Evolutionary conservation across 2,113 vertebrate species (phyloP).

Genomic region (Hemibagrus wyckioides): DNA sequence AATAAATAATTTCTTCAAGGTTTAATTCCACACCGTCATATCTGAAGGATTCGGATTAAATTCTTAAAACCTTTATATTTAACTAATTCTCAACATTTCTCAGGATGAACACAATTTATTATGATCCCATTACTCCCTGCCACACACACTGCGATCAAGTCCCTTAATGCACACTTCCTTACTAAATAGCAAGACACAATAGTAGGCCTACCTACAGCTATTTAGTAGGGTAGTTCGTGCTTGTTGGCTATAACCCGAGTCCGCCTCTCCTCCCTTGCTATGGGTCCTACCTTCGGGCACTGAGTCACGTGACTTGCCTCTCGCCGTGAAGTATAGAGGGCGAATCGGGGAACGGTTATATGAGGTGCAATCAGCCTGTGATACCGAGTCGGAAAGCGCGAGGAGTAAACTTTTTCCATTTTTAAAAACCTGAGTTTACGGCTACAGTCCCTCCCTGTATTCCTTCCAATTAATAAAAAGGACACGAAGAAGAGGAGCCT

Average conservation of each 20-base stretch:
- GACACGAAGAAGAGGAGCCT: slow-evolving; percentile 1
- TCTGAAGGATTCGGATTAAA: background rate
- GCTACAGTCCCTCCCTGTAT: background rate
- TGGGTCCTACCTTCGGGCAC: slow-evolving; percentile 66
- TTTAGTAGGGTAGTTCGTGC: background rate
- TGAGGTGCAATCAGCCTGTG: slow-evolving; percentile 71
- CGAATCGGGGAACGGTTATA: slow-evolving; percentile 67
- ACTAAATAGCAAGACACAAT: background rate
- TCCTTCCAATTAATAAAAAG: background rate
- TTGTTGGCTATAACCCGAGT: slow-evolving; percentile 18
- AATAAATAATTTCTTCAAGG: background rate
- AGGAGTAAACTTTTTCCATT: slow-evolving; percentile 1
- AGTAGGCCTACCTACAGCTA: background rate
- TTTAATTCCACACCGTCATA: no score
- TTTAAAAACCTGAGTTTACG: background rate
- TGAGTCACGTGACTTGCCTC: slow-evolving; percentile 77
- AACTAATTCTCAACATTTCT: background rate
- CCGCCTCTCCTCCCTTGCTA: slow-evolving; percentile 49
- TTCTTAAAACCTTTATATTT: background rate
- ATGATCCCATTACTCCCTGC: background rate
- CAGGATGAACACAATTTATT: background rate
- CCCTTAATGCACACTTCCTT: background rate
- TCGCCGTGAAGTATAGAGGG: slow-evolving; percentile 68
- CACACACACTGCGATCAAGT: background rate
- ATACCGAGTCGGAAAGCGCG: slow-evolving; percentile 39